phyloP scores from a whole-genome alignment of 1,140 invertebrate genomes.

The Asobara japonica region DNA sequence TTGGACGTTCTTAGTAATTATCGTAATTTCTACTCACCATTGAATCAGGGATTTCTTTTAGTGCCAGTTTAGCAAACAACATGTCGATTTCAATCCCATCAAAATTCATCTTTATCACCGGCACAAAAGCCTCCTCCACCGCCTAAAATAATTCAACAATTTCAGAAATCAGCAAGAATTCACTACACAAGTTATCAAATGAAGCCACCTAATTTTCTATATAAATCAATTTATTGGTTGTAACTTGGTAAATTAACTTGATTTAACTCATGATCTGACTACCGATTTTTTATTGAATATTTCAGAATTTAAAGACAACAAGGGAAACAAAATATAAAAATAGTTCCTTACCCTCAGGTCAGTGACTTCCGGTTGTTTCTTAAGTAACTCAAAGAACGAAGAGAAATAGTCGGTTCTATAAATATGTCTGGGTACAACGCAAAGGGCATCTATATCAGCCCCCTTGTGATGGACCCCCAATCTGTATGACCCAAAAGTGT shows the following conservation, averaged over 20 bases:
- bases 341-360: conserved; percentile 75
- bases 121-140: conserved; percentile 99
- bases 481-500: conserved; percentile 97
- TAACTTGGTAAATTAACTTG: no score
- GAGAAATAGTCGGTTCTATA: conserved; percentile 94
- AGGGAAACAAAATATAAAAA: not conserved
- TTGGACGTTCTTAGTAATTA: no score
- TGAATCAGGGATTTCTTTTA: conserved; percentile 89
- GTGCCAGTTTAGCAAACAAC: conserved; percentile 91
- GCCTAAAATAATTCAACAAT: conserved; percentile 69
- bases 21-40: conserved; percentile 60
- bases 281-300: no score
- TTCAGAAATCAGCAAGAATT: not conserved
- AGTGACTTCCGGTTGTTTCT: conserved; percentile 86
- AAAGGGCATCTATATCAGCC: conserved; percentile 99
- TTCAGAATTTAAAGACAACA: no score
- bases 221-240: no score
- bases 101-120: conserved; percentile 99
- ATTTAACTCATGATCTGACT: no score
- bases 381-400: conserved; percentile 92
- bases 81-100: conserved; percentile 99
- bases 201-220: no score
- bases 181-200: not conserved
- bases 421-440: conserved; percentile 96
- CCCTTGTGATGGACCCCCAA: conserved; percentile 94